These are phyloP conservation scores for Calliopsis andreniformis DNA, from an alignment of 1,140 invertebrate species.

Conservation along the genomic window DNA sequence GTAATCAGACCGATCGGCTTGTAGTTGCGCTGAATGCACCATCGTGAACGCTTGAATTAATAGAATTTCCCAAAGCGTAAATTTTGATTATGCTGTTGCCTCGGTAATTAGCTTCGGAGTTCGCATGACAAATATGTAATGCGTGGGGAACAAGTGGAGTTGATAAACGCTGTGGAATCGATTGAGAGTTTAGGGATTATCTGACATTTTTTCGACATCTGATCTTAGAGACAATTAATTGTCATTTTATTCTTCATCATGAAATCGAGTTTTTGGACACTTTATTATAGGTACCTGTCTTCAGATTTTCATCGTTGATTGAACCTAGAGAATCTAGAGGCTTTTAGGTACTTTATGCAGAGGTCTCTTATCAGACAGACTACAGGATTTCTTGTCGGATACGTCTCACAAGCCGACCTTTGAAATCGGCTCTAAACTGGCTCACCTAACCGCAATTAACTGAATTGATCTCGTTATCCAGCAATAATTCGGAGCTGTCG, in stretches of 20 bases:
- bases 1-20: conserved; percentile 4
- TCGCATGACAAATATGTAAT: not conserved
- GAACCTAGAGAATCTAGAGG: too few species aligned
- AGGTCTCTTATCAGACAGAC: not conserved
- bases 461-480: conserved; percentile 41
- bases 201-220: too few species aligned
- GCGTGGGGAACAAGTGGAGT: too few species aligned
- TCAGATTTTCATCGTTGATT: too few species aligned
- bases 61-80: not conserved
- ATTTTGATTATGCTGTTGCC: not conserved
- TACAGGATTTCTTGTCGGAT: not conserved
- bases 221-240: too few species aligned
- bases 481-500: conserved; percentile 39
- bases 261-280: too few species aligned
- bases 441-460: conserved; percentile 46
- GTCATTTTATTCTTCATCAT: too few species aligned
- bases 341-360: too few species aligned
- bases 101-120: not conserved
- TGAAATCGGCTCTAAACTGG: conserved; percentile 24
- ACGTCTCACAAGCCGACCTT: conserved; percentile 4
- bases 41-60: not conserved
- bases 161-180: too few species aligned
- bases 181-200: too few species aligned
- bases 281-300: too few species aligned
- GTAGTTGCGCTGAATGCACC: not conserved